These are phyloP conservation scores for Kradibia gibbosae DNA, from an alignment of 1,140 invertebrate genomes.

Conservation along the genomic window DNA sequence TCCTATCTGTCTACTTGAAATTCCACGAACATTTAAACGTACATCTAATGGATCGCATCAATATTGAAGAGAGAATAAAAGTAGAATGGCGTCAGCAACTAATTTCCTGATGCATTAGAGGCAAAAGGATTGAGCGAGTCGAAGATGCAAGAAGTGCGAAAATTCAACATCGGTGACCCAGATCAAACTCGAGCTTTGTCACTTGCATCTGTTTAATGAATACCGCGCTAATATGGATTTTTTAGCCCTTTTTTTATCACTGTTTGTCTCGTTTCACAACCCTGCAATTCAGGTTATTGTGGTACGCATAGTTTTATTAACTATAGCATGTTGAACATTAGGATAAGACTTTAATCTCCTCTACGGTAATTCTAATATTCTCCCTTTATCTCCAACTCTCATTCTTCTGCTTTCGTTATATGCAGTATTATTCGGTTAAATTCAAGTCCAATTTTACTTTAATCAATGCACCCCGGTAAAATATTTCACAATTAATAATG, in stretches of 20 bases:
- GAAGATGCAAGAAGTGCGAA: background rate
- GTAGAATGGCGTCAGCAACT: background rate
- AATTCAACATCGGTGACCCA: conserved; percentile 5
- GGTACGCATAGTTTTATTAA: background rate
- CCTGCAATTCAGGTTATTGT: background rate
- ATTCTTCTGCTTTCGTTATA: background rate
- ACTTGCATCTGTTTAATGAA: background rate
- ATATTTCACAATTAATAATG: no score
- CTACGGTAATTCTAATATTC: background rate
- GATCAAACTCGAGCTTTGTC: background rate
- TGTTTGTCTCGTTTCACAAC: background rate
- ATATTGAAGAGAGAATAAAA: background rate
- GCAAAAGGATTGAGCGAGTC: background rate
- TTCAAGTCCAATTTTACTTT: no score
- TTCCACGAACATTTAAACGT: no score
- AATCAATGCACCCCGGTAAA: no score
- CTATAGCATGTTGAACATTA: background rate
- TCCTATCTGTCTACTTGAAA: no score
- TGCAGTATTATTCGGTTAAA: no score
- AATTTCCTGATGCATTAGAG: background rate
- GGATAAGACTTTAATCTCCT: background rate
- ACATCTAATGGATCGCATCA: background rate
- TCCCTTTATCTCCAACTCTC: background rate
- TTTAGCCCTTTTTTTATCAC: background rate
- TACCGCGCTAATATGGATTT: background rate